Evolutionary conservation across 1,140 invertebrate genomes (phyloP), one percentile per base, ranked within the genome.

Genomic region (Chlorops oryzae): DNA sequence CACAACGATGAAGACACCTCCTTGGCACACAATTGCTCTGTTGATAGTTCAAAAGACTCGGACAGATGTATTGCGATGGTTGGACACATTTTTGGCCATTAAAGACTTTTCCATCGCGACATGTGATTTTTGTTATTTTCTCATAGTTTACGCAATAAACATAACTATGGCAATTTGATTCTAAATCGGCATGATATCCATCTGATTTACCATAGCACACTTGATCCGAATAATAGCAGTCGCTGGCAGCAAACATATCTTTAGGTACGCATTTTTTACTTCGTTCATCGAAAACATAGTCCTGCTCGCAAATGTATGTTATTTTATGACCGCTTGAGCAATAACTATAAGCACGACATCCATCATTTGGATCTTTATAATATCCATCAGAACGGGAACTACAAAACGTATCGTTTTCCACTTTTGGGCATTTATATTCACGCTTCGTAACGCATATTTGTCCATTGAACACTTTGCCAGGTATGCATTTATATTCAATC

Each of bases 341-440:
- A 51, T 75, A 75, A 57, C 77, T 81, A 63, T 81, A 82, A 12
- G 75, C 76, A 12, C 76, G 73, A 57, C 81, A 83, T 3, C 74
- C 77, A 0, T 76, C 74, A 23, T 73, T 73, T 6, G 65, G 64
- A 39, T 81, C 76, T 3, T 75, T 74, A 59, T 80, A 81, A 38
- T 78, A 77, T 0, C 81, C 80, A 59, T 82, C 77, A 6, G 70
- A 40, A 21, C 75, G 74, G 2, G 72, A 68, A 38, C 71, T 67
- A 53, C 78, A 77, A 20, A 34, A 50, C 13, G 73, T 77, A 48
- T 79, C 75, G 21, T 57, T 62, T n/a, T 74, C 73, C n/a, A 71
- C 52, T 42, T 66, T 73, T 10, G 76, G 75, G 49, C 77, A 78
- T 22, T 70, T 53, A 51, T 76, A 76, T 4, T 55, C 57, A 10